phyloP scores from a whole-genome alignment of 2,888 invertebrate species.

The Callosobruchus maculatus region DNA sequence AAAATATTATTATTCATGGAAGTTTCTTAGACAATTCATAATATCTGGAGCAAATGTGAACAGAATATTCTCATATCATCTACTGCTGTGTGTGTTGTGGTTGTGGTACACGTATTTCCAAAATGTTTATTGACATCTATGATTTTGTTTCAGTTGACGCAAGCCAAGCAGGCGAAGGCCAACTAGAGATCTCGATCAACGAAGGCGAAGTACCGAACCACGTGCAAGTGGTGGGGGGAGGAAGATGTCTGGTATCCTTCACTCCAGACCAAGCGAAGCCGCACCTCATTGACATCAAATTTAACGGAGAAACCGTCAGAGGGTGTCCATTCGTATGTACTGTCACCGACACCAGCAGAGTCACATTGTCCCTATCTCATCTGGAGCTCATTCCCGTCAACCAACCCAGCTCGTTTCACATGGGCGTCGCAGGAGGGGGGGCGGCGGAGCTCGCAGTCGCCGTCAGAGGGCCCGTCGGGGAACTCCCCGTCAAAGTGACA shows the following conservation, averaged over 20 bases:
- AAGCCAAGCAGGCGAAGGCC: constrained; percentile 97
- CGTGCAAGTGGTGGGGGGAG: constrained; percentile 93
- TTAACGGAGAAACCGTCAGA: constrained; percentile 90
- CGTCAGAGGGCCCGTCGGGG: constrained; percentile 81
- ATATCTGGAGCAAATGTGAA: too few species aligned
- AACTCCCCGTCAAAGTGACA: constrained; percentile 84
- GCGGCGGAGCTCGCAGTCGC: constrained; percentile 85
- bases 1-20: too few species aligned
- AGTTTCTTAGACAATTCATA: too few species aligned
- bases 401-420: constrained; percentile 73
- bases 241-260: constrained; percentile 90
- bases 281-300: constrained; percentile 92
- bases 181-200: constrained; percentile 98
- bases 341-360: constrained; percentile 74
- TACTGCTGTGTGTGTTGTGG: too few species aligned
- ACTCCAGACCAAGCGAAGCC: constrained; percentile 88
- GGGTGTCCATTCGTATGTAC: constrained; percentile 89
- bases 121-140: too few species aligned
- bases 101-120: too few species aligned
- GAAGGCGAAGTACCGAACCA: constrained; percentile 99
- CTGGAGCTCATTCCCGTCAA: constrained; percentile 84
- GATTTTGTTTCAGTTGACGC: constrained; percentile 83
- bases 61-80: too few species aligned
- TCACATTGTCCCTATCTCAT: constrained; percentile 68
- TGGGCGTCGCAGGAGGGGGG: constrained; percentile 70